Percentiles rank a stretch among this genome's conserved stretches.
phyloP scores from a whole-genome alignment of 2,888 invertebrate genomes.

The Lycophotia porphyrea region DNA sequence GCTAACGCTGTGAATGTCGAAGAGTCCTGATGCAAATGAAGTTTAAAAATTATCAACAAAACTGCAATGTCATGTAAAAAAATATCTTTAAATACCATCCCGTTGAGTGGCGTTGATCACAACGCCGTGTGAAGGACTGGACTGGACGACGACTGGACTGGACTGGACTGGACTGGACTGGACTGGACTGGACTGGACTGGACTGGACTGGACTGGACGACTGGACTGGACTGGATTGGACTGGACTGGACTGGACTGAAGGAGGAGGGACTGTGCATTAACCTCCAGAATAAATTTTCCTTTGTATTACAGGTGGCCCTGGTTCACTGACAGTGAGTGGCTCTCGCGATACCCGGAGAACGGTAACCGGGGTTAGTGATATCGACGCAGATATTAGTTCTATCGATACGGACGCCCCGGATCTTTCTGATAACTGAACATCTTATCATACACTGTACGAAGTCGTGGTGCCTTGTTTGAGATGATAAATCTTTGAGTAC shows the following conservation, averaged over 20 bases:
- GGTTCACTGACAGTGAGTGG: not conserved
- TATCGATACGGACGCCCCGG: conserved; percentile 80
- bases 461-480: conserved; percentile 11
- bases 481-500: not conserved
- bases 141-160: too few relatives aligned
- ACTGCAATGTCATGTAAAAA: not conserved
- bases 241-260: too few relatives aligned
- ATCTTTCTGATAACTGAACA: conserved; percentile 77
- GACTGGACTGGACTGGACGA: too few relatives aligned
- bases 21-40: not conserved
- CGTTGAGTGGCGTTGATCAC: not conserved
- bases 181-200: too few relatives aligned
- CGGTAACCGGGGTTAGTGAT: conserved; percentile 72
- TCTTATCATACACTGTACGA: conserved; percentile 6
- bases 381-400: conserved; percentile 85
- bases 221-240: too few relatives aligned
- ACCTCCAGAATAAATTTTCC: not conserved
- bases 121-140: not conserved
- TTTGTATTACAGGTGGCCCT: conserved; percentile 30
- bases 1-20: not conserved
- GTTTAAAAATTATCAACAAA: not conserved
- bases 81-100: too few relatives aligned
- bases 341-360: conserved; percentile 10
- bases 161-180: too few relatives aligned
- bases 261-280: too few relatives aligned